These are phyloP conservation scores for Dicrurus megarhynchus DNA, from an alignment of 2,113 vertebrate genomes.

Conservation along the genomic window DNA sequence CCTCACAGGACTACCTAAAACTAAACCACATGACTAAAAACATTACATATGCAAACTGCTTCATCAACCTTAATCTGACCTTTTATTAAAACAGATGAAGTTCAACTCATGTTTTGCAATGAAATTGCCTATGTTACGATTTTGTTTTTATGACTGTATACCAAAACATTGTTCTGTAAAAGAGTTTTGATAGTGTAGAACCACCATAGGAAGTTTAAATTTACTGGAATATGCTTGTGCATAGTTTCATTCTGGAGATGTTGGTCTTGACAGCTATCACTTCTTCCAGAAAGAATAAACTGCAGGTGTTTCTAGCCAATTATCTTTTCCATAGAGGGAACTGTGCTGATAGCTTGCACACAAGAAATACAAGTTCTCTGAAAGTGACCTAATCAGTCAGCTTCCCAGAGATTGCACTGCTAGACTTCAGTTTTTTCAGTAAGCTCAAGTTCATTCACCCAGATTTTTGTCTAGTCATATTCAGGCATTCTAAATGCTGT, in stretches of 20 bases:
- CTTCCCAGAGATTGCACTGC: neutral
- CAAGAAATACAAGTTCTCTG: neutral
- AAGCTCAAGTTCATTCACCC: neutral
- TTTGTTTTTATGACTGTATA: neutral
- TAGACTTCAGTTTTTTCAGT: neutral
- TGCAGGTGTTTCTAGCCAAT: neutral
- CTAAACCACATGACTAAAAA: neutral
- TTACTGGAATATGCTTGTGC: neutral
- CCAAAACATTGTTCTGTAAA: neutral
- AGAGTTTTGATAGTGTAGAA: neutral
- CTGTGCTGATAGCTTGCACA: neutral
- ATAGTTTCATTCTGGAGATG: neutral
- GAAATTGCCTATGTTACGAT: rapidly evolving
- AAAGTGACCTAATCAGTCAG: neutral
- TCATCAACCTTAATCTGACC: neutral
- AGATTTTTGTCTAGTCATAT: neutral
- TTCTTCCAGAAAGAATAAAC: neutral
- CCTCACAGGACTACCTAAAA: neutral
- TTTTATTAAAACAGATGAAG: neutral
- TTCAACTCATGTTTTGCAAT: neutral
- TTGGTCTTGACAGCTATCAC: neutral
- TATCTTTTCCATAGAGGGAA: neutral
- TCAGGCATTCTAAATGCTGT: neutral
- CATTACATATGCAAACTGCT: neutral
- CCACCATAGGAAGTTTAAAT: neutral